phyloP scores from a whole-genome alignment of 2,113 vertebrate species.

The Charina bottae region DNA sequence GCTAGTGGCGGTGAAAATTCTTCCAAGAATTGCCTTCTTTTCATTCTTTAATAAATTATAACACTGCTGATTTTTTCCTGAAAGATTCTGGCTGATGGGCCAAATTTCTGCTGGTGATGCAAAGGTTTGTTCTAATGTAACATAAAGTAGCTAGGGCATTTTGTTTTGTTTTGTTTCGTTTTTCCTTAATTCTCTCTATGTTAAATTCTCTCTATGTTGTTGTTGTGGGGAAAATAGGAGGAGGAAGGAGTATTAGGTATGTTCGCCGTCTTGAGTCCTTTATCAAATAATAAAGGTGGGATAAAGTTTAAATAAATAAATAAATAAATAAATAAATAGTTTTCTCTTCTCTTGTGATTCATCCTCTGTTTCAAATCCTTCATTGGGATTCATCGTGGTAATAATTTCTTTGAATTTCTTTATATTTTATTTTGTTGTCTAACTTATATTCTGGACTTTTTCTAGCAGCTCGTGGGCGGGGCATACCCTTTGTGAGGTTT shows the following conservation, averaged over 20 bases:
- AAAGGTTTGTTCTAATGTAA: not conserved
- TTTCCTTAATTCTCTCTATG: not conserved
- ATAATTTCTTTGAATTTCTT: not conserved
- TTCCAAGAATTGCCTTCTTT: not conserved
- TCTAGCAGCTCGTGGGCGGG: not conserved
- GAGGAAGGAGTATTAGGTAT: too few species aligned
- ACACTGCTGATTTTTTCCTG: not conserved
- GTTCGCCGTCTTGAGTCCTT: too few species aligned
- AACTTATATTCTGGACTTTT: not conserved
- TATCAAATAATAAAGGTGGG: too few species aligned
- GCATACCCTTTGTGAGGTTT: not conserved
- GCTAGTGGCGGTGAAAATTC: not conserved
- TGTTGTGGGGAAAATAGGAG: too few species aligned
- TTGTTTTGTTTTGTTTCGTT: too few species aligned
- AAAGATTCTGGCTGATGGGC: not conserved
- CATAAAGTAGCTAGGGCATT: not conserved
- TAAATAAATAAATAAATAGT: too few species aligned
- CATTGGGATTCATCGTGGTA: not conserved
- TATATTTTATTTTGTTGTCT: not conserved
- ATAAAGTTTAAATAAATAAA: too few species aligned
- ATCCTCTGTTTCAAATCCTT: rapidly evolving
- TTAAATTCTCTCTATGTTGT: too few species aligned
- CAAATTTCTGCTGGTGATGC: not conserved
- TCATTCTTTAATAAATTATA: not conserved
- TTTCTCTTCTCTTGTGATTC: not conserved